phyloP scores from a whole-genome alignment of 2,113 vertebrate species.

The Tautogolabrus adspersus region DNA sequence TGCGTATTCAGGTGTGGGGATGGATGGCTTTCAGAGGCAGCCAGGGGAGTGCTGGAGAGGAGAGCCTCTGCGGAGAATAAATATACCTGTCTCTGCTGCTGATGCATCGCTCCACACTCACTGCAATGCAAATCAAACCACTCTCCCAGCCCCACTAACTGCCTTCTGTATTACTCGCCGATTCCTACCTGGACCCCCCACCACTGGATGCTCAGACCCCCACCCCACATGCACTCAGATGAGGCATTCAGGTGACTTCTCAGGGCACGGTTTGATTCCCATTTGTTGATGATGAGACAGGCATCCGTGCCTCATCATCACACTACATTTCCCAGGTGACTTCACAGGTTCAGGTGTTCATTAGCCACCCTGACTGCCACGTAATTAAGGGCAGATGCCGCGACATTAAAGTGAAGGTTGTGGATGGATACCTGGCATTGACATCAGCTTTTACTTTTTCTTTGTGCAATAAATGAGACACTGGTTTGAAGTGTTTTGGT shows the following conservation, averaged over 20 bases:
- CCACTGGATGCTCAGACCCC: conserved; percentile 43
- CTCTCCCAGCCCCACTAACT: conserved; percentile 55
- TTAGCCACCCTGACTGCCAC: conserved; percentile 40
- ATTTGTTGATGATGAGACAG: conserved; percentile 48
- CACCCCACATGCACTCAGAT: conserved; percentile 24
- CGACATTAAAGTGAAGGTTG: conserved; percentile 37
- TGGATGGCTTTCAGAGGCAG: conserved; percentile 79
- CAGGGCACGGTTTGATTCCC: conserved; percentile 16
- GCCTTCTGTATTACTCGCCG: conserved; percentile 69
- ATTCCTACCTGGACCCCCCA: conserved; percentile 69
- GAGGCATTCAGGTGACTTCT: conserved; percentile 39
- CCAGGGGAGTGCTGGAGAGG: conserved; percentile 72
- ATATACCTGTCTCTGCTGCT: conserved; percentile 78
- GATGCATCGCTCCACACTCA: conserved; percentile 77
- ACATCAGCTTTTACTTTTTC: conserved; percentile 13
- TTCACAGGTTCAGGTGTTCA: conserved; percentile 52
- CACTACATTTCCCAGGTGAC: conserved; percentile 52
- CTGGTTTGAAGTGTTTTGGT: conserved; percentile 28
- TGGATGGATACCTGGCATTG: conserved; percentile 4
- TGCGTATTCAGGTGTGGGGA: conserved; percentile 81
- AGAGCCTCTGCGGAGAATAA: conserved; percentile 80
- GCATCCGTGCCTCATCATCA: conserved; percentile 16
- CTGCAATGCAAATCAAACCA: conserved; percentile 78
- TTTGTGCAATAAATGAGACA: conserved; percentile 3
- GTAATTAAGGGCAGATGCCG: conserved; percentile 54